phyloP scores from a whole-genome alignment of 2,888 invertebrate genomes.

The Acanthopleura granulata region DNA sequence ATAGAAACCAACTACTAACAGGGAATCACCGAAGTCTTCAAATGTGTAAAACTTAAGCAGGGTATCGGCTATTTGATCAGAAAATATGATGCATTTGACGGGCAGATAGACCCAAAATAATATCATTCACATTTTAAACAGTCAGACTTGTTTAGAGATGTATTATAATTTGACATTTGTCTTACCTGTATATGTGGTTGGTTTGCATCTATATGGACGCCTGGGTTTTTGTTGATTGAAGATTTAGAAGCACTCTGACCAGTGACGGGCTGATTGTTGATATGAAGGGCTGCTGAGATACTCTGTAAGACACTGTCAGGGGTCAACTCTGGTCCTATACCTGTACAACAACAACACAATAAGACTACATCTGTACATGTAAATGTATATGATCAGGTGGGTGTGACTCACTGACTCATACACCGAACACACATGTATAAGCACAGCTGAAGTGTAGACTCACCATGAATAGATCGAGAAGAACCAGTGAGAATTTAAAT shows the following conservation, averaged over 20 bases:
- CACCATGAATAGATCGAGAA: constrained; percentile 76
- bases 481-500: constrained; percentile 85
- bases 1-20: no score
- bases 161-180: not conserved
- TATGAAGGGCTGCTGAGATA: constrained; percentile 94
- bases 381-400: no score
- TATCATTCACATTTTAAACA: no score
- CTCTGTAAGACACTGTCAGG: constrained; percentile 77
- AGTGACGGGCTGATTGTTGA: constrained; percentile 83
- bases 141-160: no score
- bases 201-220: constrained; percentile 94
- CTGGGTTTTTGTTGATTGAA: constrained; percentile 90
- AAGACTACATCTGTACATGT: no score
- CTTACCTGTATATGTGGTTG: constrained; percentile 91
- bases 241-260: constrained; percentile 79
- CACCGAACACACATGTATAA: no score
- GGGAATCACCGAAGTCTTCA: no score
- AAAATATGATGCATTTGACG: no score
- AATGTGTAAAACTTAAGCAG: no score
- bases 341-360: constrained; percentile 43
- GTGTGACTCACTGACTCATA: no score
- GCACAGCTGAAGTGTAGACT: constrained; percentile 16
- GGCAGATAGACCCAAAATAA: no score
- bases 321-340: constrained; percentile 67
- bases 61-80: no score